Evolutionary conservation across 2,888 invertebrate species (phyloP).

Genomic region (Drosophila phalerata): DNA sequence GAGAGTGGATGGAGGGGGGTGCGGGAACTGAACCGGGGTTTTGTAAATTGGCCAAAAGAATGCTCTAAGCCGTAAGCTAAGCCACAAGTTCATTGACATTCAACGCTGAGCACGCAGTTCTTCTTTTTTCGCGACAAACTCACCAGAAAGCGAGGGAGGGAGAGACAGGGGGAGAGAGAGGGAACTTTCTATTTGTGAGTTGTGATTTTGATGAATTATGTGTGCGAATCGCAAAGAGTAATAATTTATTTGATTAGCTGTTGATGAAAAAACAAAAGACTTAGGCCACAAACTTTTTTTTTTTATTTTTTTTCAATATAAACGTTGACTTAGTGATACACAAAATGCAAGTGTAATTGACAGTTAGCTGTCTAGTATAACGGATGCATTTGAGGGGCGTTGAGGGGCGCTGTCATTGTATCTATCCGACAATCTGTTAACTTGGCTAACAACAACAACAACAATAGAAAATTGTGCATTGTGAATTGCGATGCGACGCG

Average conservation of each 20-base stretch:
- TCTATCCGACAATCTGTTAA: slow-evolving; percentile 54
- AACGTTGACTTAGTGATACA: slow-evolving; percentile 39
- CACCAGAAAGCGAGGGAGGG: slow-evolving; percentile 9
- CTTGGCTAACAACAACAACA: slow-evolving; percentile 47
- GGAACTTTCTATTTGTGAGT: slow-evolving; percentile 58
- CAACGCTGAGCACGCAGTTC: slow-evolving; percentile 42
- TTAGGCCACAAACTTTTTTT: slow-evolving; percentile 47
- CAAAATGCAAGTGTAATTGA: slow-evolving; percentile 54
- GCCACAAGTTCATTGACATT: slow-evolving; percentile 74
- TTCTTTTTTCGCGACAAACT: slow-evolving; percentile 64
- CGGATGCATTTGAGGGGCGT: slow-evolving; percentile 78
- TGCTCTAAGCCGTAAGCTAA: slow-evolving; percentile 68
- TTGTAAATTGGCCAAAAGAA: slow-evolving; percentile 77
- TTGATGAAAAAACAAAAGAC: slow-evolving; percentile 44
- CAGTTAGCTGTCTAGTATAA: slow-evolving; percentile 69
- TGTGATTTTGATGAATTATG: slow-evolving; percentile 55
- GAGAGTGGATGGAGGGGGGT: slow-evolving; percentile 12
- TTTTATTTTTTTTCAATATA: slow-evolving; percentile 26
- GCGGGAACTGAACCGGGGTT: slow-evolving; percentile 46
- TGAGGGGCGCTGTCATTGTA: slow-evolving; percentile 59
- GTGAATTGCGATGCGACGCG: slow-evolving; percentile 52
- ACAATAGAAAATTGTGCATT: slow-evolving; percentile 55
- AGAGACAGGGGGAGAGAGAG: not conserved
- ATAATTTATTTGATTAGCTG: slow-evolving; percentile 63
- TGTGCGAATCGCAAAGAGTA: slow-evolving; percentile 22